phyloP scores from a whole-genome alignment of 2,888 invertebrate genomes.

The Dysmachus trigonus region DNA sequence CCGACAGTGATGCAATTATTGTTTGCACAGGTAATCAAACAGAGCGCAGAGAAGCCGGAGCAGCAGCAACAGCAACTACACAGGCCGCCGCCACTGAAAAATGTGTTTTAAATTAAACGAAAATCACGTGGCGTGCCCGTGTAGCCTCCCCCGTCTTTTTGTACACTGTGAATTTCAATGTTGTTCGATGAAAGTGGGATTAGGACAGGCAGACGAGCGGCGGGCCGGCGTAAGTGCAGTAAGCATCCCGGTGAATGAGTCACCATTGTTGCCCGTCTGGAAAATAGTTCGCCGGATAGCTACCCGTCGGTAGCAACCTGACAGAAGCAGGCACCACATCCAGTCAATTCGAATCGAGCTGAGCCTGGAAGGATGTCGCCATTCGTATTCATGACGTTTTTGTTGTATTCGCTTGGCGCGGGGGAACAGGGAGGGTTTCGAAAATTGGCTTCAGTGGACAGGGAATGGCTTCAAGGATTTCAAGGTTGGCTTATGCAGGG shows the following conservation, averaged over 20 bases:
- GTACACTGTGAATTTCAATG: background rate
- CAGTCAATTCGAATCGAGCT: background rate
- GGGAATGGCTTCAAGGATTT: background rate
- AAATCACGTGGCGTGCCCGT: constrained; percentile 1
- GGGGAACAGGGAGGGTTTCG: background rate
- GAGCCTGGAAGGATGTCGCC: background rate
- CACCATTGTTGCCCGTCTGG: background rate
- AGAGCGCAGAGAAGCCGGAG: background rate
- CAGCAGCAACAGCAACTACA: background rate
- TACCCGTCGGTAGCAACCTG: background rate
- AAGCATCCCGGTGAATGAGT: background rate
- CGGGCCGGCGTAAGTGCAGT: background rate
- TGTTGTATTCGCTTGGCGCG: background rate
- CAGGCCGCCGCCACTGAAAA: background rate
- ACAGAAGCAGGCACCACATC: background rate
- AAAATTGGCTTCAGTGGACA: background rate
- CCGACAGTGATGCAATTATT: constrained; percentile 27
- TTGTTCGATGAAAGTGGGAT: background rate
- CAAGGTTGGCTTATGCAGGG: background rate
- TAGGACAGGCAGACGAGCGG: background rate
- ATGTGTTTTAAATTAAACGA: background rate
- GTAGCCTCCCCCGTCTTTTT: background rate
- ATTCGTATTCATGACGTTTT: constrained; percentile 3
- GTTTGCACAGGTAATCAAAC: constrained; percentile 21
- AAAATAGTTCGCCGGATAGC: background rate